A percentile compares a stretch with the other conserved stretches of the same genome.
Evolutionary conservation across 2,113 vertebrate genomes (phyloP).

Genomic region (Suncus etruscus): DNA sequence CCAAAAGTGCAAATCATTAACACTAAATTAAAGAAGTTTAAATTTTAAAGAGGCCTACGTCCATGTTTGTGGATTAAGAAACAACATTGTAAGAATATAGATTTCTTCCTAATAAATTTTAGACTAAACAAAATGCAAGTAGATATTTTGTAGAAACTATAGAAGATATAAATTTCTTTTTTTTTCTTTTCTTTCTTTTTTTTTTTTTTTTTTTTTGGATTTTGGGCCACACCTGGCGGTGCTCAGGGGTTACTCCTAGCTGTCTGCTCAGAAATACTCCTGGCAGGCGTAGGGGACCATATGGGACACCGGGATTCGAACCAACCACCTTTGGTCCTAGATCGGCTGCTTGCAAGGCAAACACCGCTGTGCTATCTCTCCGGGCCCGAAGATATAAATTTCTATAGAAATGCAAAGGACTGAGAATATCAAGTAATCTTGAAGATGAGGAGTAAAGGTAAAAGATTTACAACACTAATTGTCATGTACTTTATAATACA

Average conservation of each 20-base stretch:
- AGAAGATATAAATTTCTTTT: too few relatives aligned
- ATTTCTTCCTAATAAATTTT: slow-evolving; percentile 2
- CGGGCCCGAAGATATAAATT: slow-evolving; percentile 48
- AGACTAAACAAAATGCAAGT: not conserved
- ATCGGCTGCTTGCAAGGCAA: too few relatives aligned
- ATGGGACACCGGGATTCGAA: too few relatives aligned
- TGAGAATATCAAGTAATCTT: not conserved
- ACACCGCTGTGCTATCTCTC: too few relatives aligned
- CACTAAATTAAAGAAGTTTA: not conserved
- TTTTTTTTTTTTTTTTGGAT: too few relatives aligned
- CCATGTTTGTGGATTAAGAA: slow-evolving; percentile 47
- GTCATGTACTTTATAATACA: not conserved
- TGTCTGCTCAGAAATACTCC: too few relatives aligned
- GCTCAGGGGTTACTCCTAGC: too few relatives aligned
- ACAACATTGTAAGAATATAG: slow-evolving; percentile 2
- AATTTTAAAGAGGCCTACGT: not conserved
- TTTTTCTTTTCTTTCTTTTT: too few relatives aligned
- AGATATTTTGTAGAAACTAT: slow-evolving; percentile 12
- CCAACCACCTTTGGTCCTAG: too few relatives aligned
- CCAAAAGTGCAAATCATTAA: slow-evolving; percentile 8
- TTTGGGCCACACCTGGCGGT: too few relatives aligned
- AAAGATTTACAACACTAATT: not conserved
- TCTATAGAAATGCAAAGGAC: slow-evolving; percentile 21
- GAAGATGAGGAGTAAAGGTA: slow-evolving; percentile 20
- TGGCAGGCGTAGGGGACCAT: too few relatives aligned